These are phyloP conservation scores for Solen grandis DNA, from an alignment of 1,140 invertebrate species.

Conservation along the genomic window DNA sequence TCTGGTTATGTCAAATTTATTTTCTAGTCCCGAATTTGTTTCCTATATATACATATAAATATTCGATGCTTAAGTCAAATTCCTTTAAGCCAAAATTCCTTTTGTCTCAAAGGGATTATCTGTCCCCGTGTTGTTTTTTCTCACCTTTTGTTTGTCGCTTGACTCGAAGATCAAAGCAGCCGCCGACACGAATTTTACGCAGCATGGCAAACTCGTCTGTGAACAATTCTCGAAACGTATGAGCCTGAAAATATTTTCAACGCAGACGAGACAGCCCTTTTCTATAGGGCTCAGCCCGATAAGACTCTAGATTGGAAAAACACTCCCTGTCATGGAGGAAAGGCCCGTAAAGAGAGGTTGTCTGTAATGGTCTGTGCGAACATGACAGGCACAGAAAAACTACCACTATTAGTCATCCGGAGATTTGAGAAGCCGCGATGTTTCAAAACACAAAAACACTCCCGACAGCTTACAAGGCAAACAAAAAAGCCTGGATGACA, in stretches of 20 bases:
- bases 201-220: too few relatives aligned
- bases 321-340: conserved; percentile 64
- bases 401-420: conserved; percentile 81
- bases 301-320: conserved; percentile 51
- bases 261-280: conserved; percentile 59
- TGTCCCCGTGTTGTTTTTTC: too few relatives aligned
- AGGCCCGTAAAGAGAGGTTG: conserved; percentile 81
- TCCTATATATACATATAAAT: too few relatives aligned
- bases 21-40: too few relatives aligned
- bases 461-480: conserved; percentile 28
- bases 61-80: too few relatives aligned
- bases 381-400: conserved; percentile 80
- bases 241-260: conserved; percentile 51
- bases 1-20: too few relatives aligned
- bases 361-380: conserved; percentile 80
- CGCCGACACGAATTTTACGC: too few relatives aligned
- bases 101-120: too few relatives aligned
- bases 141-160: too few relatives aligned
- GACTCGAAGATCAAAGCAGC: too few relatives aligned
- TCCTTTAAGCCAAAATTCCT: too few relatives aligned
- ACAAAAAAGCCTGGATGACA: conserved; percentile 80
- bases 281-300: conserved; percentile 49
- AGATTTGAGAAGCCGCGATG: conserved; percentile 81
- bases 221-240: conserved; percentile 9
- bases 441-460: conserved; percentile 80